Percentiles rank a stretch among this genome's conserved stretches.
phyloP scores from a whole-genome alignment of 2,797 vertebrate species.

The Apodemus agrarius region DNA sequence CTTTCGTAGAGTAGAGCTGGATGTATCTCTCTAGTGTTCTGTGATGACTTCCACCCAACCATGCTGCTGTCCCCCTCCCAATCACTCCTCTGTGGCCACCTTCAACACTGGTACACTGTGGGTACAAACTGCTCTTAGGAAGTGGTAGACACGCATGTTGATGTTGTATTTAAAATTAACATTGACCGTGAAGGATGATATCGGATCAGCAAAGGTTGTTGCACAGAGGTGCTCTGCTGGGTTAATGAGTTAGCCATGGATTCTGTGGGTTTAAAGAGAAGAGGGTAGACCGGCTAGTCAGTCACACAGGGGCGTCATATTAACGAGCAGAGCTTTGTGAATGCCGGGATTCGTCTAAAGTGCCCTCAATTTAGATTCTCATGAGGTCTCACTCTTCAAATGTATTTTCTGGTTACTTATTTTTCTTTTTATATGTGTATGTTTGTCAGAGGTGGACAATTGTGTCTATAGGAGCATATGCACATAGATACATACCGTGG shows the following conservation, averaged over 20 bases:
- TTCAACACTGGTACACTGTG: background rate
- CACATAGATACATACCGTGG: background rate
- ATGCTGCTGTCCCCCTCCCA: background rate
- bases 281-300: background rate
- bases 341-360: background rate
- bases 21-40: background rate
- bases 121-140: background rate
- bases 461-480: background rate
- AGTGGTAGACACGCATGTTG: background rate
- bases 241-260: background rate
- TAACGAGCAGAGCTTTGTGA: background rate
- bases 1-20: background rate
- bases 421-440: background rate
- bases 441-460: background rate
- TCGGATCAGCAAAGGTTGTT: background rate
- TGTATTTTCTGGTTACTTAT: background rate
- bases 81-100: background rate
- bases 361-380: slow-evolving; percentile 13
- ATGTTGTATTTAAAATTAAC: background rate
- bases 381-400: background rate
- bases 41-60: background rate
- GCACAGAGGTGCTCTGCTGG: background rate
- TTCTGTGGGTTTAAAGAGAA: background rate
- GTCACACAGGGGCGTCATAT: background rate
- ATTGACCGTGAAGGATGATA: background rate